Evolutionary conservation across 2,888 invertebrate genomes (phyloP), one percentile per base, ranked within the genome.

Genomic region (Dicyrtoma fusca): DNA sequence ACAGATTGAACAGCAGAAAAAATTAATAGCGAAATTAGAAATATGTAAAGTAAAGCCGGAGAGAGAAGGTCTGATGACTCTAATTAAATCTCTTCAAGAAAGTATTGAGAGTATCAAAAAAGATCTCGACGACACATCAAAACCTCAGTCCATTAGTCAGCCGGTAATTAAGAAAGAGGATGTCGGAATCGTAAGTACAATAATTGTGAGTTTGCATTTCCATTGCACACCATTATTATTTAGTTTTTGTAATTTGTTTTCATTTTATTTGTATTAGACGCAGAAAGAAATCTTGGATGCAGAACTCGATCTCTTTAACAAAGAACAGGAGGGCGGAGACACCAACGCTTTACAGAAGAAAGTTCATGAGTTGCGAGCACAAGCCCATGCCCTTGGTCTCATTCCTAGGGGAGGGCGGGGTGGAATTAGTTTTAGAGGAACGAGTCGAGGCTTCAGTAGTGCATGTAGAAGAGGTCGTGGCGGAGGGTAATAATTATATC

Each of bases 241-340:
- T n/a, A n/a, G n/a, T n/a, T n/a, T n/a, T n/a, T n/a, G n/a, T n/a
- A n/a, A n/a, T n/a, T n/a, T n/a, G n/a, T n/a, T n/a, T n/a, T n/a
- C n/a, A n/a, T 34, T 5, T 34, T 34, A 34, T 34, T 17, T 26
- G 25, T n/a, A 26, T 26, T 77, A 86, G 85, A 83, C 92, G 0
- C 92, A 94, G 83, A 92, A 92, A 81, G 95, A 95, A 82, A 89
- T 96, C 65, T 86, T 96, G 11, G 96, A 96, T 82, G 92, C 94
- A 0, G 96, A 97, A 82, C 84, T 96, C 82, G 96, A 97, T 83
- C 86, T 96, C 77, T 92, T 95, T 81, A 92, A 91, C 1, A 93
- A 93, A 79, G 93, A 95, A 82, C 92, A 90, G 84, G 91, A 91
- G 82, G 95, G 95, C 0, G 92, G 90, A 70, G 95, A 96, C 79